A percentile compares a stretch with the other conserved stretches of the same genome.
Evolutionary conservation across 2,888 invertebrate genomes (phyloP).

Genomic region (Lamellibrachia columna): DNA sequence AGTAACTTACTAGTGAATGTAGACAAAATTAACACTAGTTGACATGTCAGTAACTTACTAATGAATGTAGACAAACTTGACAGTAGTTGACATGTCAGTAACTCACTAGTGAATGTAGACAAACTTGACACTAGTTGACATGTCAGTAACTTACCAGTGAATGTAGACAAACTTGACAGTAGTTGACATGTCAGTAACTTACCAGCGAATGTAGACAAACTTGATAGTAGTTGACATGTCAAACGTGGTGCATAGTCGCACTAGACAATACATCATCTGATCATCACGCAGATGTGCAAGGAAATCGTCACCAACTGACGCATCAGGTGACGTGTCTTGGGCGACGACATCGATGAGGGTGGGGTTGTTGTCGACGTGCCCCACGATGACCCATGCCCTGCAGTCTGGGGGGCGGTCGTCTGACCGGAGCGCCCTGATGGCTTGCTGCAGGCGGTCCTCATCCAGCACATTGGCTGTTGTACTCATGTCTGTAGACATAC

Average conservation of each 20-base stretch:
- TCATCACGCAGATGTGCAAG: constrained; percentile 35
- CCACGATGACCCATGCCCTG: constrained; percentile 50
- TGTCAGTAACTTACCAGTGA: constrained; percentile 59
- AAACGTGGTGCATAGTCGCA: constrained; percentile 57
- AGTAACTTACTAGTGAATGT: too few relatives aligned
- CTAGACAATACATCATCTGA: constrained; percentile 56
- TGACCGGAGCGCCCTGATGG: constrained; percentile 52
- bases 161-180: constrained; percentile 63
- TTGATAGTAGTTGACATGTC: constrained; percentile 63
- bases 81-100: constrained; percentile 59
- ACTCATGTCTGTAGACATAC: constrained; percentile 48
- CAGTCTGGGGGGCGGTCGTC: constrained; percentile 38
- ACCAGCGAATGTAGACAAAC: constrained; percentile 64
- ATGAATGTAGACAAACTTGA: constrained; percentile 59
- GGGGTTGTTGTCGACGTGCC: constrained; percentile 58
- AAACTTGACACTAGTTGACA: constrained; percentile 62
- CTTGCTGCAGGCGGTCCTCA: constrained; percentile 46
- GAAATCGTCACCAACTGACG: constrained; percentile 38
- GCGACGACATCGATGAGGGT: constrained; percentile 46
- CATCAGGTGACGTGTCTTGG: constrained; percentile 37
- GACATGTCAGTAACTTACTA: too few relatives aligned
- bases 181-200: constrained; percentile 57
- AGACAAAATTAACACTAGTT: too few relatives aligned
- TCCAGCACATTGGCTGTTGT: constrained; percentile 52
- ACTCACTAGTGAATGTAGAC: constrained; percentile 62